A percentile compares a stretch with the other conserved stretches of the same genome.
These are phyloP conservation scores for Ips nitidus DNA, from an alignment of 1,140 invertebrate genomes.

Conservation along the genomic window DNA sequence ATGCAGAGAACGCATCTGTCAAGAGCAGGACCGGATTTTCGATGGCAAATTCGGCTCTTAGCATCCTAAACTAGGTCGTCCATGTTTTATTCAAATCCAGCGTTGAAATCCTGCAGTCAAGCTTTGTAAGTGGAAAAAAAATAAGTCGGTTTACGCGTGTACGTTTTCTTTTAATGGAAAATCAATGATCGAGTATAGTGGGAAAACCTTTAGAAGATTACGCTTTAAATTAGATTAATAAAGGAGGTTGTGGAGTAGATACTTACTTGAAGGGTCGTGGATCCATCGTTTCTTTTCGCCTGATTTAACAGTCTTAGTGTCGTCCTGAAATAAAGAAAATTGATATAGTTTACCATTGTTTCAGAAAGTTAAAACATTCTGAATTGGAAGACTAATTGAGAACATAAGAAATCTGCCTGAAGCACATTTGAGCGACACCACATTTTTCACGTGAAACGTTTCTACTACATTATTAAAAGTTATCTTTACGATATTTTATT, in stretches of 20 bases:
- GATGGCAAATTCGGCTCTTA: background rate
- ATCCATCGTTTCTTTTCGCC: constrained; percentile 72
- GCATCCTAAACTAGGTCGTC: background rate
- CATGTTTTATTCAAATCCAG: background rate
- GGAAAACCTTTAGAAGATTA: background rate
- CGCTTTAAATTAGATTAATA: background rate
- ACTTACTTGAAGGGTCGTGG: constrained; percentile 75
- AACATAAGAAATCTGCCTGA: no score
- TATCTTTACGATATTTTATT: no score
- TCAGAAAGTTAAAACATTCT: no score
- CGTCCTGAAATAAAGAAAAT: constrained; percentile 48
- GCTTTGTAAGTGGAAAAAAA: no score
- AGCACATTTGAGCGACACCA: no score
- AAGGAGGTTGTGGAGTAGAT: background rate
- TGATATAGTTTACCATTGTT: no score
- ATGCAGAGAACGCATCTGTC: background rate
- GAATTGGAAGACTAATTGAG: no score
- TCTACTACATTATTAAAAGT: no score
- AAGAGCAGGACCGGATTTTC: background rate
- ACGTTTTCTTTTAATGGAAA: constrained; percentile 13
- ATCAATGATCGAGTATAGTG: constrained; percentile 3
- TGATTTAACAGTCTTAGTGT: constrained; percentile 54
- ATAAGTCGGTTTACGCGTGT: background rate
- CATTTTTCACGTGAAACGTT: no score
- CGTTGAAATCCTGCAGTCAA: background rate